A percentile compares a stretch with the other conserved stretches of the same genome.
Conservation (phyloP, 2,888 invertebrate species). For the Aleiodes testaceus region DNA sequence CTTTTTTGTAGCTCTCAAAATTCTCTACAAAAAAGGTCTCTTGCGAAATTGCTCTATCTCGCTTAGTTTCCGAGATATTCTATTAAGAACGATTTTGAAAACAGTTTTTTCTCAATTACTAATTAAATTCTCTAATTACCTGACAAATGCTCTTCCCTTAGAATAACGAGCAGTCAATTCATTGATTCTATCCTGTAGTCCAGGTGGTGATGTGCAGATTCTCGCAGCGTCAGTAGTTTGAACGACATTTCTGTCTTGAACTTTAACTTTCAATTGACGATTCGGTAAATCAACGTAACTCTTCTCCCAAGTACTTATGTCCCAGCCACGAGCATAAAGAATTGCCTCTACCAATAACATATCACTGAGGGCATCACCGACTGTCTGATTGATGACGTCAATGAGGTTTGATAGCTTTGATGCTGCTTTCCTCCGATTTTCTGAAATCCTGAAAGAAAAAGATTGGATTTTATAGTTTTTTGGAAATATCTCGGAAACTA, state of each 20-base stretch:
- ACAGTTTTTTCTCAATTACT: no score
- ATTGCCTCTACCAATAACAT: slow-evolving; percentile 95
- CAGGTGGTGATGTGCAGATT: slow-evolving; percentile 84
- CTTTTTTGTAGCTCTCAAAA: no score
- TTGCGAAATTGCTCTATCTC: no score
- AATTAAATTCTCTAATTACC: slow-evolving; percentile 71
- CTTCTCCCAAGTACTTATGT: slow-evolving; percentile 84
- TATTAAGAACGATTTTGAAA: no score
- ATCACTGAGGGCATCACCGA: slow-evolving; percentile 98
- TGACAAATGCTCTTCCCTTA: slow-evolving; percentile 89
- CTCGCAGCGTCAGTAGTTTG: slow-evolving; percentile 92
- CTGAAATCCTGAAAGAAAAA: slow-evolving; percentile 46
- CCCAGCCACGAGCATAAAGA: slow-evolving; percentile 87
- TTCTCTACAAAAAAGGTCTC: no score
- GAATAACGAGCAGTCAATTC: slow-evolving; percentile 80
- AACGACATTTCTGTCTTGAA: slow-evolving; percentile 89
- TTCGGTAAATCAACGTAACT: slow-evolving; percentile 92
- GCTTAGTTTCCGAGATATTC: no score
- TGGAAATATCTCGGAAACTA: slow-evolving; percentile 21
- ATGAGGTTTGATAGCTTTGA: slow-evolving; percentile 80
- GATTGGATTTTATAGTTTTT: neutral
- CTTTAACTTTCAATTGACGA: slow-evolving; percentile 89
- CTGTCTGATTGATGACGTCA: slow-evolving; percentile 93
- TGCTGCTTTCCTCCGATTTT: slow-evolving; percentile 73
- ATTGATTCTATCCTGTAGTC: slow-evolving; percentile 88